Evolutionary conservation across 2,888 invertebrate genomes (phyloP).

Genomic region (Nyleta sp.): DNA sequence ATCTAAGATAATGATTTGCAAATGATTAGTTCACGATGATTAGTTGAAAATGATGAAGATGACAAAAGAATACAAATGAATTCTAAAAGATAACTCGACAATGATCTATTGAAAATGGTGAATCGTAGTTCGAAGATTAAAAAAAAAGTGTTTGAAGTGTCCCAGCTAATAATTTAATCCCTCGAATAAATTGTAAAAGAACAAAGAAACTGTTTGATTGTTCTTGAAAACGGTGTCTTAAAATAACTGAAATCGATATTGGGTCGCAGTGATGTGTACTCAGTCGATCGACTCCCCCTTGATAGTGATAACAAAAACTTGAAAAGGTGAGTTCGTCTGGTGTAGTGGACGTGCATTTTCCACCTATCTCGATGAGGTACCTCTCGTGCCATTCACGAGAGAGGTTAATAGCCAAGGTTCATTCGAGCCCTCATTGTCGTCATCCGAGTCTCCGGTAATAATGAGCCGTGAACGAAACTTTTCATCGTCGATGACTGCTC

Average conservation of each 20-base stretch:
- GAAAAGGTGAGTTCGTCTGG: slow-evolving; percentile 48
- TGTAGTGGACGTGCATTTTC: slow-evolving; percentile 51
- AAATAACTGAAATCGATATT: slow-evolving; percentile 52
- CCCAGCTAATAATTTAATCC: too few species aligned
- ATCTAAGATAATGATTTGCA: too few species aligned
- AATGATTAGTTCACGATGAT: too few species aligned
- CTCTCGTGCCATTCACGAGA: slow-evolving; percentile 50
- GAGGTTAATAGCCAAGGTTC: slow-evolving; percentile 62
- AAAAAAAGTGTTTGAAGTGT: too few species aligned
- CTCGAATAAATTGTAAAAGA: slow-evolving; percentile 9
- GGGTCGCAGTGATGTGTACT: slow-evolving; percentile 48
- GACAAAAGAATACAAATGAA: too few species aligned
- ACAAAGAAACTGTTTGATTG: slow-evolving; percentile 41
- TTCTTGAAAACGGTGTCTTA: slow-evolving; percentile 40
- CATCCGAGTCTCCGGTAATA: slow-evolving; percentile 48
- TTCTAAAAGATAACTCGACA: too few species aligned
- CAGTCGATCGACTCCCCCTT: slow-evolving; percentile 38
- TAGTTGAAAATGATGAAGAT: too few species aligned
- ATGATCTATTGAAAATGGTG: too few species aligned
- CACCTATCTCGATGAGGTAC: slow-evolving; percentile 56
- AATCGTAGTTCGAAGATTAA: too few species aligned
- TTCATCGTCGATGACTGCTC: slow-evolving; percentile 51
- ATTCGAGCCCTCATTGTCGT: slow-evolving; percentile 59
- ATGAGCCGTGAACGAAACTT: slow-evolving; percentile 61
- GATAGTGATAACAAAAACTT: slow-evolving; percentile 60